These are phyloP conservation scores for Drosophila mulleri DNA, from an alignment of 2,888 invertebrate species.

Conservation along the genomic window DNA sequence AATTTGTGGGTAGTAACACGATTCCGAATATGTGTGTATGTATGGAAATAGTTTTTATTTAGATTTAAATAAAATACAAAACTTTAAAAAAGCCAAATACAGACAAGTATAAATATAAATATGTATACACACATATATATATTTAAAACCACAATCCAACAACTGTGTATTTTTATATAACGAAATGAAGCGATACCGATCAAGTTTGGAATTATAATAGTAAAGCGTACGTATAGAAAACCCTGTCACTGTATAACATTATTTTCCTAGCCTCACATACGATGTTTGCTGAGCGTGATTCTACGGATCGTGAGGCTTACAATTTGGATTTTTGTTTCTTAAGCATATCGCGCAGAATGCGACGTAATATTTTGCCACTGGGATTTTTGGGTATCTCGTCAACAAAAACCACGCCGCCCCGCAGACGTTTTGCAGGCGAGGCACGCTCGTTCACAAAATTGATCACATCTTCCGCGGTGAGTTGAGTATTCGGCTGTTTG, in stretches of 20 bases:
- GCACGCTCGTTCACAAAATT: conserved; percentile 87
- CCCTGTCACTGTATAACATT: conserved; percentile 52
- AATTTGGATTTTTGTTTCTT: conserved; percentile 83
- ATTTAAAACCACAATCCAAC: conserved; percentile 57
- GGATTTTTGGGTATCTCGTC: conserved; percentile 91
- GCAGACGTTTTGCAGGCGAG: conserved; percentile 90
- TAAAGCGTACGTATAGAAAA: conserved; percentile 63
- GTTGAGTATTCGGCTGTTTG: conserved; percentile 86
- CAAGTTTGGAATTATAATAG: conserved; percentile 64
- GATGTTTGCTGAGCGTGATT: conserved; percentile 4
- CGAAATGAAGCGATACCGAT: conserved; percentile 48
- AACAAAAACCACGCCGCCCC: conserved; percentile 91
- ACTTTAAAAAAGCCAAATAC: conserved; percentile 70
- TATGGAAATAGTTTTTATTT: conserved; percentile 74
- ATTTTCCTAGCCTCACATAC: conserved; percentile 3
- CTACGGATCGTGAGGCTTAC: conserved; percentile 56
- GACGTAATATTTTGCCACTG: conserved; percentile 91
- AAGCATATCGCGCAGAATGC: conserved; percentile 84
- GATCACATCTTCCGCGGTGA: conserved; percentile 87
- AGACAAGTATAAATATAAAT: conserved; percentile 36
- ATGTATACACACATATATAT: conserved; percentile 36
- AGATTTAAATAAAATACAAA: conserved; percentile 63
- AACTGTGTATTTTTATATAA: conserved; percentile 73
- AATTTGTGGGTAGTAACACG: conserved; percentile 20
- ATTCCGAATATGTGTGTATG: conserved; percentile 25